A percentile compares a stretch with the other conserved stretches of the same genome.
phyloP scores from a whole-genome alignment of 2,888 invertebrate species.

The Leptinotarsa haldemani region DNA sequence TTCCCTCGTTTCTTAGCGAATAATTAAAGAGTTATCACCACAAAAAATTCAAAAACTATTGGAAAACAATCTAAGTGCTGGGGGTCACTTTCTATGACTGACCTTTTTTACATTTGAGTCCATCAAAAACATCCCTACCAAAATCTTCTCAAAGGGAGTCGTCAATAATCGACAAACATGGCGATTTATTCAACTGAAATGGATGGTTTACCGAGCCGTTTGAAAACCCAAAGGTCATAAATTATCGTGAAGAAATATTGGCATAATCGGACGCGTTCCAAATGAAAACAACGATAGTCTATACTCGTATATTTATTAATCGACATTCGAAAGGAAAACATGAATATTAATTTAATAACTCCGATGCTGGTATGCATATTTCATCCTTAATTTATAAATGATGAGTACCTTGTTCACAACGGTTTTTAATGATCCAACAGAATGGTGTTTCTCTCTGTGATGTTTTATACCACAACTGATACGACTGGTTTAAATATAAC shows the following conservation, averaged over 20 bases:
- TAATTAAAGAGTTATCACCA: too few species aligned
- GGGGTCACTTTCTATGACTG: too few species aligned
- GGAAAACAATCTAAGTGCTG: too few species aligned
- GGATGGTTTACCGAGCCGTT: slow-evolving; percentile 17
- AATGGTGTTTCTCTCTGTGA: neutral
- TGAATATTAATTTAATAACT: slow-evolving; percentile 57
- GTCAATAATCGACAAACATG: slow-evolving; percentile 8
- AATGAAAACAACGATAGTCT: slow-evolving; percentile 48
- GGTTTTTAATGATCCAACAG: slow-evolving; percentile 16
- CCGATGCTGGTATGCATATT: slow-evolving; percentile 50
- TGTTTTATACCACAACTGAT: neutral
- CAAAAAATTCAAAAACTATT: too few species aligned
- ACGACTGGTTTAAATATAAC: too few species aligned
- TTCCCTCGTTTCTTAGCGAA: too few species aligned
- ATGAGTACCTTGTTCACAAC: slow-evolving; percentile 29
- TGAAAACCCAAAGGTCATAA: slow-evolving; percentile 24
- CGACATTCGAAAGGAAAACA: slow-evolving; percentile 49
- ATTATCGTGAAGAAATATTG: slow-evolving; percentile 49
- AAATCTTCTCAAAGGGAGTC: slow-evolving; percentile 5
- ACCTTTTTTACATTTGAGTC: too few species aligned
- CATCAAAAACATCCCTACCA: slow-evolving; percentile 11
- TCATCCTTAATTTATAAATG: slow-evolving; percentile 44
- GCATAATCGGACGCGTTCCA: slow-evolving; percentile 48
- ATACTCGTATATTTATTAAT: slow-evolving; percentile 52
- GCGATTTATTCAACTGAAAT: slow-evolving; percentile 13